A percentile compares a stretch with the other conserved stretches of the same genome.
Evolutionary conservation across 64 coral and sea anemone species (phyloP).

Genomic region (Trachythela sp.): DNA sequence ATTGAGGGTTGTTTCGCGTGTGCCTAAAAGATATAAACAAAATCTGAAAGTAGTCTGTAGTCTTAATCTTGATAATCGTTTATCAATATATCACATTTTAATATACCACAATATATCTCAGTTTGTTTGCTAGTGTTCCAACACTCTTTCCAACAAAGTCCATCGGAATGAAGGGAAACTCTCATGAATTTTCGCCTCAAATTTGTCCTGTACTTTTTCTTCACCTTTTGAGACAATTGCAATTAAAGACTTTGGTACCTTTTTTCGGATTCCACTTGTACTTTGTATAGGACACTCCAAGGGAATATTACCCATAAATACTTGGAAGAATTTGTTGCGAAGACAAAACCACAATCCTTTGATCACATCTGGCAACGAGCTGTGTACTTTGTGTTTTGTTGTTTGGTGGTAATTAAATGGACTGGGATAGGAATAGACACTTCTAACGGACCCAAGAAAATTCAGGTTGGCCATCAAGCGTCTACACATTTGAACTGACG

Average conservation of each 20-base stretch:
- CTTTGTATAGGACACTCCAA: background rate
- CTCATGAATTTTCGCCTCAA: background rate
- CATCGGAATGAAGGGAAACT: background rate
- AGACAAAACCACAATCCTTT: conserved; percentile 3
- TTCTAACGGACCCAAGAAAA: background rate
- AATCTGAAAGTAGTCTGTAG: no score
- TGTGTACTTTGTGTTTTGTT: background rate
- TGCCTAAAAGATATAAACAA: no score
- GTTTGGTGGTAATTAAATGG: conserved; percentile 5
- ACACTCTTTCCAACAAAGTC: background rate
- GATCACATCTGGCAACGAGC: background rate
- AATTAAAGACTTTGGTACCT: background rate
- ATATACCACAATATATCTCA: background rate
- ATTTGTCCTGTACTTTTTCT: background rate
- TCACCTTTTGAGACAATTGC: background rate
- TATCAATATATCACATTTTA: background rate
- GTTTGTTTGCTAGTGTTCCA: background rate
- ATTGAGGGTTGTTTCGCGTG: no score
- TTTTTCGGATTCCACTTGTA: background rate
- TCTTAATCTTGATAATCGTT: no score
- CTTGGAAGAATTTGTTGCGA: background rate
- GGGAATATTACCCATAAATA: background rate
- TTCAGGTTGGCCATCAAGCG: background rate
- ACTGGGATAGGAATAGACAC: background rate
- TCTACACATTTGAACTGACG: no score